Base-by-base conservation (phyloP, 2,797 vertebrate genomes). In the Acanthurus leucopareius region DNA sequence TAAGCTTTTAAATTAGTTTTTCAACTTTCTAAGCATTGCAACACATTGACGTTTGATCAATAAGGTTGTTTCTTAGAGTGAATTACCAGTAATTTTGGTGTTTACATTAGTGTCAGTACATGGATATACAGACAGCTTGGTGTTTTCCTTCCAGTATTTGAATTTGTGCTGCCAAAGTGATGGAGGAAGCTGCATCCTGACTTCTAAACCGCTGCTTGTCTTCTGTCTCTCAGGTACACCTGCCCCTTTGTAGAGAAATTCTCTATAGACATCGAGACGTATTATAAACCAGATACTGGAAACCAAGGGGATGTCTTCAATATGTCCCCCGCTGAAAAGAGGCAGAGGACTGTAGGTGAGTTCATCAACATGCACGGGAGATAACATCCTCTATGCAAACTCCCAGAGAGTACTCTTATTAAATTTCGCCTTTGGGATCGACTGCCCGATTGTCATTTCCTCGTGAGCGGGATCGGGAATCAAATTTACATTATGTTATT, bases 181-280 rank as follows among this genome's bases (percentile, higher is more conserved):
- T 35, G 22, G 35, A 32, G 25, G 56, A 67, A 20, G n/a, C 2
- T 19, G 64, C 9, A 11, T n/a, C 13, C 25, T 0, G 0, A 28
- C 54, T 15, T 52, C 25, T 69, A 25, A 63, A 25, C 25, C 16
- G 4, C 3, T 0, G 0, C 44, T 38, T 53, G 1, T 57, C 2
- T 20, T 13, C 17, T 59, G 11, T 73, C 47, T 19, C 68, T 53
- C 94, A 99, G 98, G 88, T 99, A 99, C 79, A 99, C 98, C 0
- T 99, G 98, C 86, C 98, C 98, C 52, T 99, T 99, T 61, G 98
- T 99, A 77, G 98, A 99, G 94, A 99, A 99, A 75, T 99, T 99
- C 94, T 99, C 97, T n/a, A 99, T 99, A 25, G 98, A 99, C 93
- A 99, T 99, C 2, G 98, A 99, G 92, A 99, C 98, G 0, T 97